Evolutionary conservation across 1,140 invertebrate genomes (phyloP), one percentile per base, ranked within the genome.

Genomic region (Phortica variegata): DNA sequence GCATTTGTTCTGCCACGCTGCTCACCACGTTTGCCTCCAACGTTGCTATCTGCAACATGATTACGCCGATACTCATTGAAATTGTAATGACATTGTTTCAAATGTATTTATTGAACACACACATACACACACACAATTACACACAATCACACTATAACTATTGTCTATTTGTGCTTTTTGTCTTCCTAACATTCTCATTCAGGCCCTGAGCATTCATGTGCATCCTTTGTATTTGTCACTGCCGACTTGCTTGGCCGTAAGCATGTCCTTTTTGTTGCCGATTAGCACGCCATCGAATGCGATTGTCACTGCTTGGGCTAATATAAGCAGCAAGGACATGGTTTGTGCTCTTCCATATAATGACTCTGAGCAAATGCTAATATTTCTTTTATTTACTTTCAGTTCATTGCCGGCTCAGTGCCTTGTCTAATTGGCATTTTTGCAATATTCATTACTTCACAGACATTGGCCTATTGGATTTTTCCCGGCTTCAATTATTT

Each of bases 241-340:
- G 47, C 91, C 91, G 0, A 84, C 88, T 0, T 82, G 88, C 0
- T 71, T 87, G 23, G 83, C 81, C 2, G 87, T 86, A 61, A 91
- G 88, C 1, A 91, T 82, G 73, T 81, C 84, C 1, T 86, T 85
- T 73, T 79, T 79, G 57, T 78, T 85, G 63, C 93, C 93, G 2
- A 90, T 94, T 16, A 82, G 82, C 3, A 85, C 84, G 2, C 91
- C 92, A 8, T 92, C 93, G 8, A 96, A 96, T 77, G 92, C 93
- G 1, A 93, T 97, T 43, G 91, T 90, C 3, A 88, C 88, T 37
- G 85, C 85, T 1, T 84, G 86, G 8, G 86, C 83, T 1, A 82
- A 83, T 43, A 88, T 91, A 73, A 82, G 78, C 38, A 86, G 86
- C 1, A 81, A 80, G 33, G 85, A 88, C 54, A 89, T 90, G 80